Evolutionary conservation across 2,113 vertebrate species (phyloP).

Genomic region (Puma concolor): DNA sequence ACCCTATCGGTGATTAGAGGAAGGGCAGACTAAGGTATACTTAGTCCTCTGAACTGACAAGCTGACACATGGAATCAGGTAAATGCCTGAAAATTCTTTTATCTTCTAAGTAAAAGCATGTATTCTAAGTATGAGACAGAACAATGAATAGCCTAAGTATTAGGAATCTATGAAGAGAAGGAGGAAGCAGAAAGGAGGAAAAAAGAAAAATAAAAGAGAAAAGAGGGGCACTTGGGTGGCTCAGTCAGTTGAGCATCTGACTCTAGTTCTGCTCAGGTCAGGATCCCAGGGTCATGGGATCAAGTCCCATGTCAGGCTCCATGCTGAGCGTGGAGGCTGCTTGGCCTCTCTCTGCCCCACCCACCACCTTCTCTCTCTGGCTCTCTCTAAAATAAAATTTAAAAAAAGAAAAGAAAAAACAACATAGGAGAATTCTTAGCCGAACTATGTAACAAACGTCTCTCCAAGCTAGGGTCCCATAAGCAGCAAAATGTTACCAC

Average conservation of each 20-base stretch:
- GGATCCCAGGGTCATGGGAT: too few species aligned
- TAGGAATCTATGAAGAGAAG: background rate
- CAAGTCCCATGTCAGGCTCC: too few species aligned
- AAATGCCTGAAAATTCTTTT: background rate
- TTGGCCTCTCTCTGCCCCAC: too few species aligned
- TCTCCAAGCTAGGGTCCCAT: background rate
- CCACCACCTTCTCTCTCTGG: too few species aligned
- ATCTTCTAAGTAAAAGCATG: background rate
- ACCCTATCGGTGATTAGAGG: background rate
- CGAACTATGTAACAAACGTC: background rate
- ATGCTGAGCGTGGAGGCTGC: too few species aligned
- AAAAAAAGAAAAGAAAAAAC: background rate
- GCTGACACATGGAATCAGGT: background rate
- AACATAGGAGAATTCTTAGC: background rate
- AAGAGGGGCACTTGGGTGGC: too few species aligned
- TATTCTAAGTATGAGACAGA: background rate
- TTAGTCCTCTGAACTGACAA: background rate
- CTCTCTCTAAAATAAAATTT: too few species aligned
- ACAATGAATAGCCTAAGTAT: background rate
- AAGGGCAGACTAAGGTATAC: background rate
- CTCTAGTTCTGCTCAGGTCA: too few species aligned
- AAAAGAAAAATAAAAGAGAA: background rate
- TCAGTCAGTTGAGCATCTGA: too few species aligned
- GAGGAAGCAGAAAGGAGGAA: background rate
- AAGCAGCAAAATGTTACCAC: background rate